A percentile compares a stretch with the other conserved stretches of the same genome.
Evolutionary conservation across 2,113 vertebrate genomes (phyloP).

Genomic region (Pteropus alecto): DNA sequence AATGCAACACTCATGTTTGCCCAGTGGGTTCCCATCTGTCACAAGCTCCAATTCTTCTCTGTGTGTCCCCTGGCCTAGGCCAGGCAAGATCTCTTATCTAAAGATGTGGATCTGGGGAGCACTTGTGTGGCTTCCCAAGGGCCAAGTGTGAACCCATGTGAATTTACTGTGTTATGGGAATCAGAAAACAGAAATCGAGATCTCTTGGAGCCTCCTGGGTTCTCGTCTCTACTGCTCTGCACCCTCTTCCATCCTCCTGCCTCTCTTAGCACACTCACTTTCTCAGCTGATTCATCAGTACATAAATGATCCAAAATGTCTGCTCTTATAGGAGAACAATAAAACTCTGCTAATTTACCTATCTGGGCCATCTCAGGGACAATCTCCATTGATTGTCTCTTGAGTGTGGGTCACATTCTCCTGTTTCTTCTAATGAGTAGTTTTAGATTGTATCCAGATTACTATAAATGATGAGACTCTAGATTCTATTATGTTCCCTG

Average conservation of each 20-base stretch:
- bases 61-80: neutral
- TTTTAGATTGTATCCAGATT: neutral
- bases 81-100: neutral
- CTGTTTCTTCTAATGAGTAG: neutral
- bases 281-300: neutral
- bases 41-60: neutral
- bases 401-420: neutral
- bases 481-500: neutral
- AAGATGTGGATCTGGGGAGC: neutral
- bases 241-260: neutral
- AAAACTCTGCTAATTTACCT: neutral
- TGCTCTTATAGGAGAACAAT: neutral
- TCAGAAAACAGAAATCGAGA: neutral
- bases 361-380: neutral
- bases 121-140: neutral
- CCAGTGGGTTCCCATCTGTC: neutral
- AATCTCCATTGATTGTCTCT: neutral
- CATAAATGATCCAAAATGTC: neutral
- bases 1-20: neutral
- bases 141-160: neutral
- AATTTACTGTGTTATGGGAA: neutral
- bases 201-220: neutral
- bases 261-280: neutral
- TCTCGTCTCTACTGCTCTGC: neutral
- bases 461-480: neutral